phyloP scores from a whole-genome alignment of 2,797 vertebrate species.

The Bothrops alternatus region DNA sequence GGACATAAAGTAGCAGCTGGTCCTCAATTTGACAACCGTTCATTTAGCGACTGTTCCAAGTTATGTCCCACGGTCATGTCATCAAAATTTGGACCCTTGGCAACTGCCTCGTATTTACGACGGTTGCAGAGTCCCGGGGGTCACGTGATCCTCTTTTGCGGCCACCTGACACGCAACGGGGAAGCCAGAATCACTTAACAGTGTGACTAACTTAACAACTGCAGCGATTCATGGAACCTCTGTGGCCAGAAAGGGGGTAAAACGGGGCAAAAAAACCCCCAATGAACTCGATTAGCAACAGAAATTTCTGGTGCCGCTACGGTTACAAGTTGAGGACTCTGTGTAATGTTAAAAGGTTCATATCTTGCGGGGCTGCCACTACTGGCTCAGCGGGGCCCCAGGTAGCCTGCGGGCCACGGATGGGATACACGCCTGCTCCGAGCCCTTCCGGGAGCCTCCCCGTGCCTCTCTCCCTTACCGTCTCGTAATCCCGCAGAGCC shows the following conservation, averaged over 20 bases:
- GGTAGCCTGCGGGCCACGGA: rapidly evolving
- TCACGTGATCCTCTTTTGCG: neutral
- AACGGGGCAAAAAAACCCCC: no score
- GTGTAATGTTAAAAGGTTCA: neutral
- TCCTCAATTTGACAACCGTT: neutral
- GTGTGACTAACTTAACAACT: no score
- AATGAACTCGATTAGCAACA: neutral
- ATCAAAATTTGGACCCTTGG: neutral
- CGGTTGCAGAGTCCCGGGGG: no score
- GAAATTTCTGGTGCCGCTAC: neutral
- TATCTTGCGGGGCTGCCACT: neutral
- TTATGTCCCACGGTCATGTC: neutral
- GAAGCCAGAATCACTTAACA: neutral
- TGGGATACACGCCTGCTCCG: neutral
- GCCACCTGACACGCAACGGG: neutral
- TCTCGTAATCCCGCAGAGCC: slow-evolving; percentile 91
- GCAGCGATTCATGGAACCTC: no score
- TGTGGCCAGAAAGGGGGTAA: neutral
- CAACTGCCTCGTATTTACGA: neutral
- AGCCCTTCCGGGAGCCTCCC: neutral
- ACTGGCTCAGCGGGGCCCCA: neutral
- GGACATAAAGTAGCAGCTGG: neutral
- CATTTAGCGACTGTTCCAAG: neutral
- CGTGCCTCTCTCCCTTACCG: slow-evolving; percentile 70
- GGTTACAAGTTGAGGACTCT: no score